Conservation (phyloP, 2,113 vertebrate species). For the Chaetodon auriga region DNA sequence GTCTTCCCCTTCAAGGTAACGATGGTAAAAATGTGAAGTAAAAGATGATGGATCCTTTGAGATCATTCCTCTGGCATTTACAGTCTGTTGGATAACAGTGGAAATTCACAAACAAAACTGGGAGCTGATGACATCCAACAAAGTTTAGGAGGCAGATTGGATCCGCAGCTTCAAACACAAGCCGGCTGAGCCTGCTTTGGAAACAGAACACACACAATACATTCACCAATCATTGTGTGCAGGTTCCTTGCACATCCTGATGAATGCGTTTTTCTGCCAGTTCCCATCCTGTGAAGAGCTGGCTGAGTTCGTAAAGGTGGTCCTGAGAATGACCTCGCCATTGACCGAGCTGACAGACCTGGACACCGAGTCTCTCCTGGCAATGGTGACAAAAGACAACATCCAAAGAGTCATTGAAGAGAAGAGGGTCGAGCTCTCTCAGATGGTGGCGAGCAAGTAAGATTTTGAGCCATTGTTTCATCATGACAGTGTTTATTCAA, state of each 20-base stretch:
- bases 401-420: constrained; percentile 7
- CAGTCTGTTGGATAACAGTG: constrained; percentile 16
- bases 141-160: background rate
- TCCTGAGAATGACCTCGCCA: constrained; percentile 23
- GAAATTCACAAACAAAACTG: background rate
- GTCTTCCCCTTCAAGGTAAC: background rate
- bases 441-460: constrained; percentile 41
- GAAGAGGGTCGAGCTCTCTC: constrained; percentile 29
- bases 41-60: constrained; percentile 36
- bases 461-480: background rate
- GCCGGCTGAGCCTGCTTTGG: background rate
- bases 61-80: constrained; percentile 29
- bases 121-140: background rate
- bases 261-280: constrained; percentile 25
- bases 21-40: constrained; percentile 2
- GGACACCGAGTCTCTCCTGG: constrained; percentile 55
- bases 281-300: constrained; percentile 58
- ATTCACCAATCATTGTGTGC: background rate
- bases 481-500: no score
- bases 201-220: background rate
- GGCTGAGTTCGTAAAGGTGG: background rate
- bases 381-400: constrained; percentile 38
- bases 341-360: background rate
- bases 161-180: constrained; percentile 12
- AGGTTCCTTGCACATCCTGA: background rate